Conservation (phyloP, 92 coral and sea anemone species). For the Siderastrea radians region DNA sequence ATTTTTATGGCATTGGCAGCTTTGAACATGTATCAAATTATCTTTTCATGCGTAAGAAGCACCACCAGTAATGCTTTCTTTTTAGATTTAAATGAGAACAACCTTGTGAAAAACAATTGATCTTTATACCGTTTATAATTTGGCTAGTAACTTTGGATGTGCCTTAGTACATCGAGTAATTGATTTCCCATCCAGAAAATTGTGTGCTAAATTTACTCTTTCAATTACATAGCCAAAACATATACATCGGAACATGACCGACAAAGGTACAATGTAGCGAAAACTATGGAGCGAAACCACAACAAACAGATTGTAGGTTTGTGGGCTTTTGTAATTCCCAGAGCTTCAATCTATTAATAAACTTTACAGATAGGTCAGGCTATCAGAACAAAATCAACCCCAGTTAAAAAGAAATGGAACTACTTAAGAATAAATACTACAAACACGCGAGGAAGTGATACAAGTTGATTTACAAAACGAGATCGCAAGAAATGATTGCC, state of each 20-base stretch:
- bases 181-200: background rate
- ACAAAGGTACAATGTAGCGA: background rate
- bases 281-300: conserved; percentile 8
- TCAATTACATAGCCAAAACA: conserved; percentile 1
- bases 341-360: background rate
- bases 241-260: background rate
- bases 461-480: conserved; percentile 14
- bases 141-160: background rate
- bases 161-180: too few relatives aligned
- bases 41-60: too few relatives aligned
- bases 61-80: too few relatives aligned
- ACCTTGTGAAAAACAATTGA: too few relatives aligned
- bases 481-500: conserved; percentile 7
- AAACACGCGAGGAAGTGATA: background rate
- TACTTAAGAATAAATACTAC: background rate
- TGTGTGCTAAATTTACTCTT: background rate
- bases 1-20: too few relatives aligned
- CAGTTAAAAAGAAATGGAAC: background rate
- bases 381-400: background rate
- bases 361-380: background rate
- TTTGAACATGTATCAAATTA: too few relatives aligned
- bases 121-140: too few relatives aligned
- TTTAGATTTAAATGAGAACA: too few relatives aligned
- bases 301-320: conserved; percentile 11
- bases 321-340: background rate